A percentile compares a stretch with the other conserved stretches of the same genome.
Evolutionary conservation across 2,797 vertebrate species (phyloP).

Genomic region (Valencia hispanica): DNA sequence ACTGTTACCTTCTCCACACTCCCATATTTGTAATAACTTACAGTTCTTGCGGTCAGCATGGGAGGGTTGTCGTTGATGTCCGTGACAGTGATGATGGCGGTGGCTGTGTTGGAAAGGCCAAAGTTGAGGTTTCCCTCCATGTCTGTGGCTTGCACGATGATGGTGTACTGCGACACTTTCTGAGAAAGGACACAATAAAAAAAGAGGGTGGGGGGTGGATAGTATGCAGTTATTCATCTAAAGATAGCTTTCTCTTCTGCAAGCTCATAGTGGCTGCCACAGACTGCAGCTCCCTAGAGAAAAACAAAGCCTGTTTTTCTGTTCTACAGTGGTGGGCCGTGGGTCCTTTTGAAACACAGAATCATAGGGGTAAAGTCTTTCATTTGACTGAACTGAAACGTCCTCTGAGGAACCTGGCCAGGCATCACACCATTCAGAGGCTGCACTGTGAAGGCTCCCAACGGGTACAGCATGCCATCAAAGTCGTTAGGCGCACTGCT

Average conservation of each 20-base stretch:
- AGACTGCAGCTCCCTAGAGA: slow-evolving; percentile 36
- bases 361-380: slow-evolving; percentile 57
- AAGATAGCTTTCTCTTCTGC: slow-evolving; percentile 26
- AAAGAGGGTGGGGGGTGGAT: not conserved
- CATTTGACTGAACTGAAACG: slow-evolving; percentile 51
- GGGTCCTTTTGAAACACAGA: slow-evolving; percentile 51
- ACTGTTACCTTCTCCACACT: slow-evolving; percentile 12
- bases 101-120: slow-evolving; percentile 94
- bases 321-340: slow-evolving; percentile 38
- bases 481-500: slow-evolving; percentile 48
- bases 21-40: slow-evolving; percentile 74
- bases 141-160: slow-evolving; percentile 94
- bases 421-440: slow-evolving; percentile 52
- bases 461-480: slow-evolving; percentile 31
- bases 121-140: slow-evolving; percentile 97
- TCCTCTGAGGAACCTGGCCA: slow-evolving; percentile 46
- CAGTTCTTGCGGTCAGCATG: slow-evolving; percentile 89
- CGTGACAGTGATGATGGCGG: slow-evolving; percentile 90
- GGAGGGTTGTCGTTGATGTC: slow-evolving; percentile 97
- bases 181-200: slow-evolving; percentile 59
- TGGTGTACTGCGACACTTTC: slow-evolving; percentile 96
- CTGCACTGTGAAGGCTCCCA: slow-evolving; percentile 42
- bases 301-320: slow-evolving; percentile 38
- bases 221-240: slow-evolving; percentile 50
- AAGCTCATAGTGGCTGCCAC: slow-evolving; percentile 27